Base-by-base conservation (phyloP, 2,113 vertebrate genomes). In the Neodon shergylaensis region DNA sequence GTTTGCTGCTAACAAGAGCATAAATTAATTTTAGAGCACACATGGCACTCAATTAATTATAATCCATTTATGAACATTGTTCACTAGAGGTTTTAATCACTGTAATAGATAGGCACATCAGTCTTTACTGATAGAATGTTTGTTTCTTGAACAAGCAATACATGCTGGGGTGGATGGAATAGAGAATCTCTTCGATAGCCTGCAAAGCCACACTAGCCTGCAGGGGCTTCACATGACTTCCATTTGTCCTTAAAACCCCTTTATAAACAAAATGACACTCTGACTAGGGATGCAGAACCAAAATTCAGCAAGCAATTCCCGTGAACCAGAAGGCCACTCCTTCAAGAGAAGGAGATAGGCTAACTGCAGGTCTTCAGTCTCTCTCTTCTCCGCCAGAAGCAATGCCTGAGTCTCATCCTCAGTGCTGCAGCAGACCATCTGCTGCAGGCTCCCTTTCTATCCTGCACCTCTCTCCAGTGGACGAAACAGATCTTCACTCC, bases 41-140 rank as follows among this genome's bases (percentile, higher is more conserved):
- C 78, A 68, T 95, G 91, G 52, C 52, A 87, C 94, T 97, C 95
- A 93, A 84, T 84, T 84, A 63, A 44, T 65, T 95, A 97, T 96
- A 97, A 98, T 90, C 17, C 86, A 97, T 95, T 96, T 94, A 90
- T 92, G 97, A 97, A 96, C 79, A 83, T 95, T 97, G 81, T 90
- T 88, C 96, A 74, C 72, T 94, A 72, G 77, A 87, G 49, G 82
- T 96, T 98, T 98, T 96, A 81, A 95, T 97, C 91, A 49, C 92
- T 85, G 49, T 90, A 93, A 39, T 78, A 79, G 47, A 94, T 65
- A 96, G 61, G 90, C 92, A 87, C 72, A 96, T 94, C 97, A 97
- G 97, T 97, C 94, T 97, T 93, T 97, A 93, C 58, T 95, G 61
- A 74, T 85, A 74, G 97, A 12, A 54, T 36, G 90, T 26, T 92